Base-by-base conservation (phyloP, 2,113 vertebrate species). In the Pycnonotus jocosus region DNA sequence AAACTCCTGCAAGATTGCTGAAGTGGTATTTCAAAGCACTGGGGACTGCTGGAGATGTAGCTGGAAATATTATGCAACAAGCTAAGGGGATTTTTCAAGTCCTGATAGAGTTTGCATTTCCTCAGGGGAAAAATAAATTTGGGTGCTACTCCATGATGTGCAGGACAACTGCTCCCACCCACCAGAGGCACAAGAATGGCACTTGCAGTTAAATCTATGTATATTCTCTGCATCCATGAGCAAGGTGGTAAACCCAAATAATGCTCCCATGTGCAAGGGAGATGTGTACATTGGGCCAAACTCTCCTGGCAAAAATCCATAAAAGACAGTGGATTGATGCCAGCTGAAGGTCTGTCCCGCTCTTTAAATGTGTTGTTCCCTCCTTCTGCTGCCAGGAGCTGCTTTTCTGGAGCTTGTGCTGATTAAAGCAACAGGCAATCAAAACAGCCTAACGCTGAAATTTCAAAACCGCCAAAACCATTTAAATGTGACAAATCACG, bases 1-100 rank as follows among this genome's bases (percentile, higher is more conserved):
- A 92, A 95, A 79, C 87, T 90, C 90, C 76, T 60, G 83, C 88
- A 96, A 95, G 95, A 95, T 94, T 70, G 92, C 92, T 96, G 92
- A 96, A 94, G 90, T 83, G 81, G 81, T 94, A 85, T 96, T 94
- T 92, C 81, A 93, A 95, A 95, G 93, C 91, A 81, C 70, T 84
- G 60, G 68, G 71, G 87, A 89, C 88, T 74, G 58, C 72, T 89
- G 88, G 78, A 91, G 77, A 96, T 61, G 53, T 57, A 81, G n/a
- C 66, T 91, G 70, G 86, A 95, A 74, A 74, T 74, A 84, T 88
- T 81, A 94, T 80, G 81, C 72, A 80, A 95, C 77, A 92, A 85
- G 66, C 56, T 51, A 64, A n/a, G 86, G 47, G 61, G 64, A 88
- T 77, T 95, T 86, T 93, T 92, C 56, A 77, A 95, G 68, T 89